Conservation (phyloP, 2,888 invertebrate species). For the Troides helena region DNA sequence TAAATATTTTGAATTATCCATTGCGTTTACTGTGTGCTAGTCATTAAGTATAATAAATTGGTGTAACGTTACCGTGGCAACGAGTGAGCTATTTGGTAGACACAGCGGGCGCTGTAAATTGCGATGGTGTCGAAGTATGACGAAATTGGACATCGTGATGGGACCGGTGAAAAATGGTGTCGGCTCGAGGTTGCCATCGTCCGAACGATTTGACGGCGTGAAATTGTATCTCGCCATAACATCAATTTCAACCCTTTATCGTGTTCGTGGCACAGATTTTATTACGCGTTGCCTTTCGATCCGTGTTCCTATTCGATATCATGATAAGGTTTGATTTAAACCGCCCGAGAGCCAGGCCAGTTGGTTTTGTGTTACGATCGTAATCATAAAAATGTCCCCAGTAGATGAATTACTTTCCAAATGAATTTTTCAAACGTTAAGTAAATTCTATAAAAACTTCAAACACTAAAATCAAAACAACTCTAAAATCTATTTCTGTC, state of each 20-base stretch:
- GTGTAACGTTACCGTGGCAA: not conserved
- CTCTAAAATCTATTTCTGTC: too few relatives aligned
- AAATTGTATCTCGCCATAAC: constrained; percentile 47
- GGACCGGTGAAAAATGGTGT: constrained; percentile 44
- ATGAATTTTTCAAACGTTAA: not conserved
- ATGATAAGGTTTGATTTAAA: constrained; percentile 26
- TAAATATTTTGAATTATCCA: too few relatives aligned
- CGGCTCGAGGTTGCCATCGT: constrained; percentile 24
- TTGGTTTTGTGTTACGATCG: constrained; percentile 18
- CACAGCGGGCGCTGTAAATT: constrained; percentile 27
- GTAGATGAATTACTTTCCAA: not conserved
- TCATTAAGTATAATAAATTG: not conserved
- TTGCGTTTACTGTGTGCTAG: not conserved
- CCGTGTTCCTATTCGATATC: constrained; percentile 18
- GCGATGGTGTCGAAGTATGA: constrained; percentile 44
- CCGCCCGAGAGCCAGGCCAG: not conserved
- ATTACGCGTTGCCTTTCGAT: constrained; percentile 21
- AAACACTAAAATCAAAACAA: too few relatives aligned
- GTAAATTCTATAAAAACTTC: not conserved
- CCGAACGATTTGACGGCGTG: constrained; percentile 49
- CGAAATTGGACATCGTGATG: constrained; percentile 46
- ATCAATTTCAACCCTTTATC: constrained; percentile 25
- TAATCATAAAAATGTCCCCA: constrained; percentile 23
- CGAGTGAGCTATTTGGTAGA: constrained; percentile 12
- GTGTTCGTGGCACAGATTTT: constrained; percentile 25